Conservation (phyloP, 2,888 invertebrate genomes). For the Drosophila infuscata region DNA sequence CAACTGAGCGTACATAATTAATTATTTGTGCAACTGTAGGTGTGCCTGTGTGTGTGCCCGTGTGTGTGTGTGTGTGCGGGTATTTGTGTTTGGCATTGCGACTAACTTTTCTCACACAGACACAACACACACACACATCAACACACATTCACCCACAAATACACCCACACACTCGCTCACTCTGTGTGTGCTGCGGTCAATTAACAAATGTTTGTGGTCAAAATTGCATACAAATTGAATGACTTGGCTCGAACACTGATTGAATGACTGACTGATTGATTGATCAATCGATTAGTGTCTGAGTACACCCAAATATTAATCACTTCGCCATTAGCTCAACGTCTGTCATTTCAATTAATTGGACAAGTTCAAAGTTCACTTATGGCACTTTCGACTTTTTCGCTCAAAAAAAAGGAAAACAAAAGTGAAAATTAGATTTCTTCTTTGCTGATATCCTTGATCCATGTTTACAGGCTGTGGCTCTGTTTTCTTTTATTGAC, state of each 20-base stretch:
- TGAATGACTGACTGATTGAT: constrained; percentile 55
- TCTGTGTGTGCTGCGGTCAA: constrained; percentile 56
- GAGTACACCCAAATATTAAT: constrained; percentile 31
- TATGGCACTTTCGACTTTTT: not conserved
- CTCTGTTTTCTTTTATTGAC: too few relatives aligned
- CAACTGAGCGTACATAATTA: constrained; percentile 74
- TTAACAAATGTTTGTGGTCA: constrained; percentile 74
- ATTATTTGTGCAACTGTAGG: constrained; percentile 57
- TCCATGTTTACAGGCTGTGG: not conserved
- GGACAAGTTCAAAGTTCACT: constrained; percentile 2
- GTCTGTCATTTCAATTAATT: constrained; percentile 34
- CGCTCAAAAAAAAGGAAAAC: not conserved
- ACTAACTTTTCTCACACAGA: constrained; percentile 52
- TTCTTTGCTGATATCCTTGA: not conserved
- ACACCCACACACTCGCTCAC: not conserved
- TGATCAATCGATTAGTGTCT: constrained; percentile 52
- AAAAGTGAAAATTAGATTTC: not conserved
- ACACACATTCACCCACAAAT: not conserved
- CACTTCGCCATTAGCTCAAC: constrained; percentile 31
- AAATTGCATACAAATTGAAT: constrained; percentile 76
- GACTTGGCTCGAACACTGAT: constrained; percentile 54
- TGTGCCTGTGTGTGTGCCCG: constrained; percentile 8
- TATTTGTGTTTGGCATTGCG: constrained; percentile 46
- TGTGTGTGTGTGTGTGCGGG: constrained; percentile 13
- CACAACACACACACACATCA: constrained; percentile 23